Conservation (phyloP, 2,888 invertebrate genomes). For the Odontothrips loti region DNA sequence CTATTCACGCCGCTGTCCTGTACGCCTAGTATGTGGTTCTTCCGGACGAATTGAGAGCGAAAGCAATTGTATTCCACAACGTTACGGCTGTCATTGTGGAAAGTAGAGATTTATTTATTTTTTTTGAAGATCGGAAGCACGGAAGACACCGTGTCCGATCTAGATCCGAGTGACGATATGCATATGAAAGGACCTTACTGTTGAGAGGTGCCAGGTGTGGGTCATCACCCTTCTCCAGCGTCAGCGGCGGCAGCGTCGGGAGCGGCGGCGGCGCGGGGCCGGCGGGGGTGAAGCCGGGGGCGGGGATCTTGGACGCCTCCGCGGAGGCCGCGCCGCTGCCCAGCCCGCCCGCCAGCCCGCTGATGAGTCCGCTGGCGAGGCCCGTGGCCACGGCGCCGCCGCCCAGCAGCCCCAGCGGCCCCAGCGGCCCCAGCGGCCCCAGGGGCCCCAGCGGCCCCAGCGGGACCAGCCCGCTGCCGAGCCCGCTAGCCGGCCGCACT, state of each 20-base stretch:
- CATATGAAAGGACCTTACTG: not conserved
- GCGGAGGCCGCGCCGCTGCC: not conserved
- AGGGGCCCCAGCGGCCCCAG: no score
- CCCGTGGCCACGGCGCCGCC: not conserved
- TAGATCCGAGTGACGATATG: not conserved
- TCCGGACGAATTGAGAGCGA: no score
- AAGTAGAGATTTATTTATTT: no score
- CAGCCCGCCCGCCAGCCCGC: not conserved
- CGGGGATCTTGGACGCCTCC: no score
- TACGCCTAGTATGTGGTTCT: no score
- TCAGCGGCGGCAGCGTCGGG: not conserved
- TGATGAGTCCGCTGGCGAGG: not conserved
- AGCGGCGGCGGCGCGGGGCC: not conserved
- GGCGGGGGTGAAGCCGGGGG: not conserved
- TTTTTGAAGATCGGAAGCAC: not conserved
- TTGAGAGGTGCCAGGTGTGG: slow-evolving; percentile 1
- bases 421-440: no score
- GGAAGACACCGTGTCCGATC: not conserved
- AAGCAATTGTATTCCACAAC: no score
- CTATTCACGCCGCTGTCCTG: no score
- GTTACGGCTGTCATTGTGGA: no score
- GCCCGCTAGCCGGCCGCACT: no score
- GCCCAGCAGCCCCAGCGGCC: no score
- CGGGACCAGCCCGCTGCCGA: no score
- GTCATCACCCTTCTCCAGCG: slow-evolving; percentile 1